Evolutionary conservation across 2,888 invertebrate species (phyloP), one percentile per base, ranked within the genome.

Genomic region (Antheraea yamamai): DNA sequence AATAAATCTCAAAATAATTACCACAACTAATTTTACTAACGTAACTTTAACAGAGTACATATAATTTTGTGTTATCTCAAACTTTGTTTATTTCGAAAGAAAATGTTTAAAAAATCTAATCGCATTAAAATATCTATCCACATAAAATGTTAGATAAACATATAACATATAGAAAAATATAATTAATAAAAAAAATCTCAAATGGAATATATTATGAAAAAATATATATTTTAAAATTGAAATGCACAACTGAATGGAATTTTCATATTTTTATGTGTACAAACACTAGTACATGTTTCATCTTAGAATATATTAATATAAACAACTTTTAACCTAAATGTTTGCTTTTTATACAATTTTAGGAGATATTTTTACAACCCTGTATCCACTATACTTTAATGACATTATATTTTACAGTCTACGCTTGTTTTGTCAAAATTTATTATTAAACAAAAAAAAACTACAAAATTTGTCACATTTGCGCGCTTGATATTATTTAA

Each of bases 331-430:
- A 91, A 87, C 90, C 92, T 94, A 93, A 85, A 89, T 87, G 82
- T 89, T 87, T 88, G 26, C 26, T 66, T 66, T 66, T 30, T 89
- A 91, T 91, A 93, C 90, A 92, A 83, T 90, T 66, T 94, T 92
- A 92, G 91, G 91, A 94, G 92, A 95, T 94, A 95, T 94, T 93
- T 89, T 92, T 93, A 94, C 94, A 95, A 95, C 95, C 95, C 95
- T 95, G 95, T 95, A 91, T 92, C 92, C 95, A 94, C 94, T 94
- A 94, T 92, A 92, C 89, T 89, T 93, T 89, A 89, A 92, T 91
- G 91, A 91, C 91, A 88, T 72, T 76, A 75, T 68, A 58, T 75
- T 75, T 68, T 70, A 68, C 75, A 75, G 51, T 73, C 75, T 73
- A 73, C 70, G 75, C 77, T 81, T 79, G 78, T 76, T 39, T 70